Conservation (phyloP, 2,797 vertebrate genomes). For the Macropodus opercularis region DNA sequence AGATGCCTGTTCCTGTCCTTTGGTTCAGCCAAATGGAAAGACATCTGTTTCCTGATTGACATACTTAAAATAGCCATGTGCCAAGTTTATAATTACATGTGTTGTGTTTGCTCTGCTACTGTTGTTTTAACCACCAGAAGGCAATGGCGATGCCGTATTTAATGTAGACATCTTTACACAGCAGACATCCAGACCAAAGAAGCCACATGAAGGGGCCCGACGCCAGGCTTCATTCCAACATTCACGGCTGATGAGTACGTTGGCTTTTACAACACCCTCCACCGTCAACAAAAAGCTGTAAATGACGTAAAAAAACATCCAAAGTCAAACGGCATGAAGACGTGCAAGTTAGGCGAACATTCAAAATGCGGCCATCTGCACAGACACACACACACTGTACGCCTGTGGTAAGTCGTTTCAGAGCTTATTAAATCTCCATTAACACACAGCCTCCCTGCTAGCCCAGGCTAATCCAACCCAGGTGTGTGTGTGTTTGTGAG, state of each 20-base stretch:
- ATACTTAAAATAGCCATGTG: no score
- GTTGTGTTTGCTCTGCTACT: no score
- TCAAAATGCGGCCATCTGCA: constrained; percentile 9
- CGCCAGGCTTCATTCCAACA: no score
- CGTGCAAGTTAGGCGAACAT: constrained; percentile 24
- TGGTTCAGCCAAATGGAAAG: no score
- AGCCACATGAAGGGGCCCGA: no score
- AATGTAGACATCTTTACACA: no score
- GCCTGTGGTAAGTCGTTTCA: constrained; percentile 67
- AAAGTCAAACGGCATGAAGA: constrained; percentile 27
- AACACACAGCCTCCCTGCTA: constrained; percentile 71
- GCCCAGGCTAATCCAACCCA: constrained; percentile 67
- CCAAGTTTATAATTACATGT: no score
- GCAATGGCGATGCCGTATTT: no score
- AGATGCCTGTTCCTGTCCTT: no score
- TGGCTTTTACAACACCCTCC: constrained; percentile 14
- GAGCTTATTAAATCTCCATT: constrained; percentile 79
- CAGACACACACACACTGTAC: constrained; percentile 10
- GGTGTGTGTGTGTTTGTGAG: constrained; percentile 57
- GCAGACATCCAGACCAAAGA: no score
- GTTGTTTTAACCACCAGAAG: no score
- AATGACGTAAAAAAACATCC: constrained; percentile 32
- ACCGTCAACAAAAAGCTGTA: constrained; percentile 16
- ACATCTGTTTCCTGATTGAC: no score
- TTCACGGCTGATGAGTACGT: constrained; percentile 5